phyloP scores from a whole-genome alignment of 2,113 vertebrate genomes.

The Lethenteron camtschaticum region DNA sequence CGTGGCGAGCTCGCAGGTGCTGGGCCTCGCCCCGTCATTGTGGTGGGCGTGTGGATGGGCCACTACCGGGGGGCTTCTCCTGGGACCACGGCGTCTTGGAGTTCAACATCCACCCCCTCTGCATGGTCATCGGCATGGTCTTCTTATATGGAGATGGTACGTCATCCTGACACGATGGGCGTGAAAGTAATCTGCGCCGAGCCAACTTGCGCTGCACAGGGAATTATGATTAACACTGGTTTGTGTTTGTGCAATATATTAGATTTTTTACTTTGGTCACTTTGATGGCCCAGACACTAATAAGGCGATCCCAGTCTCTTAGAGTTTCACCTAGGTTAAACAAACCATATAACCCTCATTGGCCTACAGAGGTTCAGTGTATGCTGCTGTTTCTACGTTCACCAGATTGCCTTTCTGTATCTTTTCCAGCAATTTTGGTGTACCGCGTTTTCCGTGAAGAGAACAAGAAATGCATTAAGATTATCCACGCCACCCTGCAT shows the following conservation, averaged over 20 bases:
- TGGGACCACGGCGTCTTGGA: constrained; percentile 42
- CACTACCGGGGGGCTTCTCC: constrained; percentile 47
- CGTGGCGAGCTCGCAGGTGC: constrained; percentile 42
- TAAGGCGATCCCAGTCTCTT: too few species aligned
- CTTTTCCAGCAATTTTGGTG: constrained; percentile 8
- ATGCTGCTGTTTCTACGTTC: too few species aligned
- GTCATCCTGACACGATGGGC: constrained; percentile 10
- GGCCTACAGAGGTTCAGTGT: too few species aligned
- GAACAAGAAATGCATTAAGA: constrained; percentile 6
- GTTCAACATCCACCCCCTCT: constrained; percentile 69
- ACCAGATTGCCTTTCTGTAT: too few species aligned
- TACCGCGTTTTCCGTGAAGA: constrained; percentile 8
- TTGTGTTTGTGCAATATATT: too few species aligned
- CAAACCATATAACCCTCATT: too few species aligned
- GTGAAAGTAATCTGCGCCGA: too few species aligned
- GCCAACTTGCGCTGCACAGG: too few species aligned
- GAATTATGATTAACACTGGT: too few species aligned
- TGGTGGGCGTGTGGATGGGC: constrained; percentile 60
- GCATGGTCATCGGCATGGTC: constrained; percentile 70
- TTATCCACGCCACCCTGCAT: constrained; percentile 5
- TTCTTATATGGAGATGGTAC: constrained; percentile 80
- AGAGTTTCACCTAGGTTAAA: too few species aligned
- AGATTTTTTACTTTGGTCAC: too few species aligned
- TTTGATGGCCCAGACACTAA: too few species aligned
- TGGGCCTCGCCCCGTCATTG: constrained; percentile 43